phyloP scores from a whole-genome alignment of 2,113 vertebrate species.

The Myotis brandtii region DNA sequence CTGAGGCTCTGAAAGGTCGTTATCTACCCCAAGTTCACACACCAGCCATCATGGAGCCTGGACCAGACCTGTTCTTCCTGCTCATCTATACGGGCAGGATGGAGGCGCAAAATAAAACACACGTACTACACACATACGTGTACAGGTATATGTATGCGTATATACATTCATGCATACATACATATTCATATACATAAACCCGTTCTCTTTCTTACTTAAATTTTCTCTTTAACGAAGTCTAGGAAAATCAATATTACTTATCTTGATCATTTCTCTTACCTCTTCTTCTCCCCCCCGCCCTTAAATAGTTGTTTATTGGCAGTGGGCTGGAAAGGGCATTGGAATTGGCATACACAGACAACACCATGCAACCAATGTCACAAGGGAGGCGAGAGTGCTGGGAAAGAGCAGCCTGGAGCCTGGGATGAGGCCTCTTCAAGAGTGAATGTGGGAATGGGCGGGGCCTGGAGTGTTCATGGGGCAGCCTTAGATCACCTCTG shows the following conservation, averaged over 20 bases:
- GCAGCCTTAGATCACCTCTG: not conserved
- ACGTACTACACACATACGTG: not conserved
- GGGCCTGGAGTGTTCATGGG: constrained; percentile 69
- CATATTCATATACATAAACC: not conserved
- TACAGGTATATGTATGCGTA: not conserved
- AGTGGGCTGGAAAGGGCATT: constrained; percentile 68
- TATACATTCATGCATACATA: not conserved
- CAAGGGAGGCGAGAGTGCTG: not conserved
- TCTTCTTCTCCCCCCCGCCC: constrained; percentile 76
- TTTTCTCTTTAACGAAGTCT: not conserved
- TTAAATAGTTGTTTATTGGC: constrained; percentile 82
- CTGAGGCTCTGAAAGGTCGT: not conserved
- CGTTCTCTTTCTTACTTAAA: not conserved
- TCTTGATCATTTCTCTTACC: not conserved
- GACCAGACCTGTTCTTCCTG: not conserved
- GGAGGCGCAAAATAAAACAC: not conserved
- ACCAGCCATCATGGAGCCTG: not conserved
- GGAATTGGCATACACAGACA: constrained; percentile 70
- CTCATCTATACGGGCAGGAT: fast-evolving
- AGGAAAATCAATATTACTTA: not conserved
- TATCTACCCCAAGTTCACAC: not conserved
- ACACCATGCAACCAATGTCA: constrained; percentile 70
- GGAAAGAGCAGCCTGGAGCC: constrained; percentile 58
- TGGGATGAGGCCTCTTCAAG: not conserved
- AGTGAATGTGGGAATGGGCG: not conserved